Evolutionary conservation across 2,113 vertebrate genomes (phyloP).

Genomic region (Centrocercus urophasianus): DNA sequence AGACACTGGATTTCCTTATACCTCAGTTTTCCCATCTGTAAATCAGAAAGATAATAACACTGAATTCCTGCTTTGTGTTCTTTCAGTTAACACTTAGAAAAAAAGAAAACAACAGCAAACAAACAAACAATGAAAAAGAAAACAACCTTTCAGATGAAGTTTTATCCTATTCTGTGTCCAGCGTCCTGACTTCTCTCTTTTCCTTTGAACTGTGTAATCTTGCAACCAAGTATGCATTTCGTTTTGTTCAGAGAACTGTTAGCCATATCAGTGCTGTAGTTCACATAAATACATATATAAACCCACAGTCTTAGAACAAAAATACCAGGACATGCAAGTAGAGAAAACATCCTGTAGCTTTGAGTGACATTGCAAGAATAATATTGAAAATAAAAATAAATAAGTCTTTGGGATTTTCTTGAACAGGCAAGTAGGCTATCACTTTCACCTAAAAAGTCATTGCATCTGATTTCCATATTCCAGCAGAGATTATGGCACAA

Average conservation of each 20-base stretch:
- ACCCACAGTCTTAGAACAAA: background rate
- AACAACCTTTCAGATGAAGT: background rate
- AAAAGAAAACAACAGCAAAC: background rate
- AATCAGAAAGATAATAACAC: background rate
- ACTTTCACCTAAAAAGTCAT: background rate
- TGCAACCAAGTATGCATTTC: background rate
- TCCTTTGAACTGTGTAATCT: fast-evolving
- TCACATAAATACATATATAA: background rate
- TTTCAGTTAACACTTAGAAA: background rate
- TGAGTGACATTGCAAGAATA: background rate
- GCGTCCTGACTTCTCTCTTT: background rate
- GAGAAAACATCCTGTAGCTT: background rate
- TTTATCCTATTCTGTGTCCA: background rate
- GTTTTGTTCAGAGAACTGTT: background rate
- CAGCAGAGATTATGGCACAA: background rate
- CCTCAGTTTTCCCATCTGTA: background rate
- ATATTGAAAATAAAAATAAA: background rate
- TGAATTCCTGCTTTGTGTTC: background rate
- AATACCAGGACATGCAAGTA: background rate
- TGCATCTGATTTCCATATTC: background rate
- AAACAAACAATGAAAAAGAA: too few relatives aligned
- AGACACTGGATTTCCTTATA: background rate
- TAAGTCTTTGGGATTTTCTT: background rate
- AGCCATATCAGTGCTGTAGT: background rate
- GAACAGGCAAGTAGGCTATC: background rate